Conservation (phyloP, 2,113 vertebrate genomes). For the Athene noctua region DNA sequence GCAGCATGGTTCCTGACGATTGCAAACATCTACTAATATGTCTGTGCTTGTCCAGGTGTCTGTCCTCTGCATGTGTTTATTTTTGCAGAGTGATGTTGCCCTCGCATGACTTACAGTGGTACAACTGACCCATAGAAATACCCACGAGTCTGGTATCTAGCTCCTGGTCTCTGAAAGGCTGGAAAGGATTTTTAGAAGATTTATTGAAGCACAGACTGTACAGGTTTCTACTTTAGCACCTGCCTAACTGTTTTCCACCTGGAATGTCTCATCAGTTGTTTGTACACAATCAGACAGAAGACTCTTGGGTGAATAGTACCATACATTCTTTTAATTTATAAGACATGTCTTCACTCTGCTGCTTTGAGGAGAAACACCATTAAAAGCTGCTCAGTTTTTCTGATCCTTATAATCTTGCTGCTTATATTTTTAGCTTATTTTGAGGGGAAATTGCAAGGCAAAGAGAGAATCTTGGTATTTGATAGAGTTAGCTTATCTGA, state of each 20-base stretch:
- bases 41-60: neutral
- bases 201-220: neutral
- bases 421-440: neutral
- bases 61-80: neutral
- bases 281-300: neutral
- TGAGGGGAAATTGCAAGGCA: neutral
- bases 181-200: neutral
- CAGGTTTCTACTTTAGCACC: neutral
- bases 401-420: neutral
- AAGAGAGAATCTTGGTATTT: neutral
- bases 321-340: neutral
- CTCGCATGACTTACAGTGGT: accelerated
- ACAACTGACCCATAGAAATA: neutral
- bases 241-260: neutral
- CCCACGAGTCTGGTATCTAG: neutral
- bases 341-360: neutral
- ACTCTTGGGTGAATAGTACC: neutral
- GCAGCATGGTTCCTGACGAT: neutral
- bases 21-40: neutral
- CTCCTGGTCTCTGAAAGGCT: neutral
- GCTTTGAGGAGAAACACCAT: neutral
- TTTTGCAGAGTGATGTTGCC: neutral
- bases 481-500: neutral
- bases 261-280: neutral
- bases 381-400: neutral